These are phyloP conservation scores for Nasua narica DNA, from an alignment of 2,797 vertebrate species.

Conservation along the genomic window DNA sequence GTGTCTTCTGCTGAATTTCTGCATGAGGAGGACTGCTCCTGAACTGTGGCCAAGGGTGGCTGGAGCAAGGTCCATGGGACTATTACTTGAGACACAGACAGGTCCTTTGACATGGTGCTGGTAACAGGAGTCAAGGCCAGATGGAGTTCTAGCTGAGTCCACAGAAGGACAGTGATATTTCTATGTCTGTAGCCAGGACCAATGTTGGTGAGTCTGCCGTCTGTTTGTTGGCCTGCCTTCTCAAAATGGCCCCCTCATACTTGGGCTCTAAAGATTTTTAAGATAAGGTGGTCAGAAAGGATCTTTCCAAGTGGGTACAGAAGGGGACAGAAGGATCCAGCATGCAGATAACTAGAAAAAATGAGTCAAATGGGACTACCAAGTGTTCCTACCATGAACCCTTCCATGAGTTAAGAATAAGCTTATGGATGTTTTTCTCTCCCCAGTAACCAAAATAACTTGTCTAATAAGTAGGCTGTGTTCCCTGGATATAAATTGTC, in stretches of 20 bases:
- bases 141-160: background rate
- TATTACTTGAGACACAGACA: background rate
- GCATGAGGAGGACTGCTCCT: background rate
- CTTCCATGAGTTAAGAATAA: background rate
- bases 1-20: background rate
- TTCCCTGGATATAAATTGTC: background rate
- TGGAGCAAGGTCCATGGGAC: background rate
- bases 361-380: background rate
- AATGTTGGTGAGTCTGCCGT: background rate
- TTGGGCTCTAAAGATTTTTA: background rate
- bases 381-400: background rate
- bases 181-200: background rate
- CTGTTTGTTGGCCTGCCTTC: background rate
- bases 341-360: background rate
- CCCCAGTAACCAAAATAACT: background rate
- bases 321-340: background rate
- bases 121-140: background rate
- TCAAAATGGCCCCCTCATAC: background rate
- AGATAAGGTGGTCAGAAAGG: background rate
- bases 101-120: background rate
- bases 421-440: background rate
- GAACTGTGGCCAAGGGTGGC: background rate
- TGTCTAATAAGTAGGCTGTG: background rate
- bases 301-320: background rate
- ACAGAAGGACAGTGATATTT: background rate